Conservation (phyloP, 2,113 vertebrate species). For the Xenus cinereus region DNA sequence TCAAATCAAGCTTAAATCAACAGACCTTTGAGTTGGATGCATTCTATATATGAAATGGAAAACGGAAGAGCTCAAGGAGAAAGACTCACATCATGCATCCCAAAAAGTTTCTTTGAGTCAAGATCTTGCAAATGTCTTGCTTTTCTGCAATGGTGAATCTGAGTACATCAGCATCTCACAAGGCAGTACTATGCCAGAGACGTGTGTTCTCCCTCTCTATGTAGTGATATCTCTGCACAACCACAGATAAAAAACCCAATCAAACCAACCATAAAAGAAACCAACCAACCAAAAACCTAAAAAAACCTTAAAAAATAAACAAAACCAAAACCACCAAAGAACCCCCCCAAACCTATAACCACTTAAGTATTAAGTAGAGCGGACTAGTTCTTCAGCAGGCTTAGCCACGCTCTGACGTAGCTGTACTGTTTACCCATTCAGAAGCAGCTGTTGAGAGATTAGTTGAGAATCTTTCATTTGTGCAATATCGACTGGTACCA, state of each 20-base stretch:
- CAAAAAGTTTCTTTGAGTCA: background rate
- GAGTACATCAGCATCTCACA: background rate
- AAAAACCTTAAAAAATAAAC: background rate
- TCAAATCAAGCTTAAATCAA: background rate
- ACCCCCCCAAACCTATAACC: fast-evolving
- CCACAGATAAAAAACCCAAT: background rate
- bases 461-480: background rate
- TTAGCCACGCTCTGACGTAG: background rate
- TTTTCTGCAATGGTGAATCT: background rate
- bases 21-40: background rate
- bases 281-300: background rate
- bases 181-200: background rate
- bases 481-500: background rate
- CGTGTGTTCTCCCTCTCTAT: background rate
- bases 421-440: background rate
- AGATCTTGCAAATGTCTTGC: background rate
- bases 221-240: background rate
- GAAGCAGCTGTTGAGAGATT: background rate
- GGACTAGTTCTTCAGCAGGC: background rate
- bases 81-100: background rate
- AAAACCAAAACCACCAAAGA: background rate
- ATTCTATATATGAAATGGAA: background rate
- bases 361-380: background rate
- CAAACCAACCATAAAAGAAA: too few relatives aligned
- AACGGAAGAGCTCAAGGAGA: background rate